These are phyloP conservation scores for Homarus americanus DNA, from an alignment of 1,140 invertebrate species.

Conservation along the genomic window DNA sequence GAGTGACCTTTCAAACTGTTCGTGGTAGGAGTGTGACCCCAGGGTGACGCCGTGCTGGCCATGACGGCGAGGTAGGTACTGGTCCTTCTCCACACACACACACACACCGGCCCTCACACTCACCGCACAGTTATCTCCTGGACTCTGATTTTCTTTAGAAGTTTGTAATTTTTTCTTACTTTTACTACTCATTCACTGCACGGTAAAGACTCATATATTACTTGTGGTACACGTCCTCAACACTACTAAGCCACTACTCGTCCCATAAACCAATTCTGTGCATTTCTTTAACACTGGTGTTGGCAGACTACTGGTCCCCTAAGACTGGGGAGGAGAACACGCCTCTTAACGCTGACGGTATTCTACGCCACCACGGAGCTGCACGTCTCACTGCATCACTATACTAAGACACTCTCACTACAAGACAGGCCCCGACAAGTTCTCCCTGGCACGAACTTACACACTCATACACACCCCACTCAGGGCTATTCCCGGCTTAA, in stretches of 20 bases:
- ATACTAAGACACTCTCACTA: background rate
- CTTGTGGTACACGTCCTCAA: background rate
- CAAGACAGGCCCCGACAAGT: background rate
- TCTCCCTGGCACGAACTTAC: background rate
- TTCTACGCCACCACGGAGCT: too few relatives aligned
- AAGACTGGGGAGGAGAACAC: background rate
- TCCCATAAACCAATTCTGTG: background rate
- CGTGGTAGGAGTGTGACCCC: slow-evolving; percentile 14
- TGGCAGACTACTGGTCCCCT: background rate
- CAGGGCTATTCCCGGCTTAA: background rate
- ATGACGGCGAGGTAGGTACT: too few relatives aligned
- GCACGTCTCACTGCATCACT: background rate
- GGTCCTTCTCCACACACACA: background rate
- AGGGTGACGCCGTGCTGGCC: slow-evolving; percentile 31
- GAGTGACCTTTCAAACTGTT: background rate
- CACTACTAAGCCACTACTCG: background rate
- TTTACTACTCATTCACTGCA: too few relatives aligned
- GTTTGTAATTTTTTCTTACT: background rate
- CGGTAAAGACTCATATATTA: background rate
- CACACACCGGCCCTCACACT: background rate
- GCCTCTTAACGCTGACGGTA: too few relatives aligned
- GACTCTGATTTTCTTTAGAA: background rate
- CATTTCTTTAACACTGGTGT: background rate
- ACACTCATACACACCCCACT: too few relatives aligned
- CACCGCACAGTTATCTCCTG: too few relatives aligned